These are phyloP conservation scores for Onychostoma macrolepis DNA, from an alignment of 2,113 vertebrate genomes.

Conservation along the genomic window DNA sequence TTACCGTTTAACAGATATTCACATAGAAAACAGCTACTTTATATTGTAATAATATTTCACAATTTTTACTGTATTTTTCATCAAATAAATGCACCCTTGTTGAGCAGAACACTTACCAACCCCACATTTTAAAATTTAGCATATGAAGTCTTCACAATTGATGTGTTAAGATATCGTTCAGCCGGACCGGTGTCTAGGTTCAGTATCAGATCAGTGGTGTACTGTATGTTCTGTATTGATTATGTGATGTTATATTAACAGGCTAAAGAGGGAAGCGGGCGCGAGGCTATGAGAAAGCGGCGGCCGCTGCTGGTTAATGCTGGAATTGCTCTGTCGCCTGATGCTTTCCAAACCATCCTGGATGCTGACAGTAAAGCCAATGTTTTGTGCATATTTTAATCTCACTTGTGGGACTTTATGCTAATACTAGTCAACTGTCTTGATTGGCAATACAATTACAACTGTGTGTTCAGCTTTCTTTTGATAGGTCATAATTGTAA, in stretches of 20 bases:
- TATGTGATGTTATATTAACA: slow-evolving; percentile 57
- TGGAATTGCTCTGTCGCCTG: slow-evolving; percentile 83
- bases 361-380: slow-evolving; percentile 83
- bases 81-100: not conserved
- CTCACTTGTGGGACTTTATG: not conserved
- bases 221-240: not conserved
- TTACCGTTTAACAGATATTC: not conserved
- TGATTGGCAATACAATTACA: not conserved
- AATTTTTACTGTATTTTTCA: not conserved
- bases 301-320: slow-evolving; percentile 82
- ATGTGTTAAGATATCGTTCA: not conserved
- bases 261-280: slow-evolving; percentile 74
- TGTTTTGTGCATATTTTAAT: slow-evolving; percentile 71
- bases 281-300: slow-evolving; percentile 69
- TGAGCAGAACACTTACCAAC: not conserved
- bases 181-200: not conserved
- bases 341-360: slow-evolving; percentile 83
- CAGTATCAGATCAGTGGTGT: not conserved
- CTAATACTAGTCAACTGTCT: not conserved
- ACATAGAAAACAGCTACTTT: not conserved
- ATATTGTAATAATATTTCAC: not conserved
- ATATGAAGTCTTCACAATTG: not conserved
- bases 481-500: too few species aligned
- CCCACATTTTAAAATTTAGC: not conserved
- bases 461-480: too few species aligned